These are phyloP conservation scores for Fukomys damarensis DNA, from an alignment of 2,113 vertebrate species.

Conservation along the genomic window DNA sequence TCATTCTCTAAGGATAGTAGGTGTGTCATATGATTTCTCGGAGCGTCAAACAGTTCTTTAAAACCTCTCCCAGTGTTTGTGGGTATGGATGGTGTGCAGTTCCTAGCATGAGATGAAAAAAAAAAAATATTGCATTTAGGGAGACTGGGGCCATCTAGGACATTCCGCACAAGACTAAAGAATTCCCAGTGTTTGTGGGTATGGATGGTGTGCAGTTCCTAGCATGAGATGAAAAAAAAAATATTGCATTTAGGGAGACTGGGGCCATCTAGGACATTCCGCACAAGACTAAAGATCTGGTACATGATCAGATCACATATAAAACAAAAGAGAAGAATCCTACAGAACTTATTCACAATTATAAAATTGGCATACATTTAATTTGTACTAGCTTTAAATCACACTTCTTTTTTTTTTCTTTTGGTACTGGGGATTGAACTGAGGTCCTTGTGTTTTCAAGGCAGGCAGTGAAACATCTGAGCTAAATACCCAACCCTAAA, in stretches of 20 bases:
- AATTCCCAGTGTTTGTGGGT: not conserved
- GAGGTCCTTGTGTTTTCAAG: too few species aligned
- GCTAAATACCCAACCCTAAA: too few species aligned
- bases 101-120: not conserved
- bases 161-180: not conserved
- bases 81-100: not conserved
- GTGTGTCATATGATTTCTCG: slow-evolving; percentile 32
- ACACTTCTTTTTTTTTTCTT: too few species aligned
- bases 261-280: not conserved
- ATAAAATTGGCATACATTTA: not conserved
- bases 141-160: not conserved
- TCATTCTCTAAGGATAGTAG: slow-evolving; percentile 66
- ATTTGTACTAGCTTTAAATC: not conserved
- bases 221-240: not conserved
- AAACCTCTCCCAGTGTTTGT: not conserved
- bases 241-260: not conserved
- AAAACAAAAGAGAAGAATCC: slow-evolving; percentile 13
- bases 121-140: slow-evolving; percentile 27
- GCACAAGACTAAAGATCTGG: not conserved
- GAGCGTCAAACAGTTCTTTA: not conserved
- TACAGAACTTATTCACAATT: not conserved
- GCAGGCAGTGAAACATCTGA: too few species aligned
- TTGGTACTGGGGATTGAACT: too few species aligned
- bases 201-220: not conserved
- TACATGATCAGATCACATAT: slow-evolving; percentile 18